phyloP scores from a whole-genome alignment of 1,140 invertebrate species.

The Solen grandis region DNA sequence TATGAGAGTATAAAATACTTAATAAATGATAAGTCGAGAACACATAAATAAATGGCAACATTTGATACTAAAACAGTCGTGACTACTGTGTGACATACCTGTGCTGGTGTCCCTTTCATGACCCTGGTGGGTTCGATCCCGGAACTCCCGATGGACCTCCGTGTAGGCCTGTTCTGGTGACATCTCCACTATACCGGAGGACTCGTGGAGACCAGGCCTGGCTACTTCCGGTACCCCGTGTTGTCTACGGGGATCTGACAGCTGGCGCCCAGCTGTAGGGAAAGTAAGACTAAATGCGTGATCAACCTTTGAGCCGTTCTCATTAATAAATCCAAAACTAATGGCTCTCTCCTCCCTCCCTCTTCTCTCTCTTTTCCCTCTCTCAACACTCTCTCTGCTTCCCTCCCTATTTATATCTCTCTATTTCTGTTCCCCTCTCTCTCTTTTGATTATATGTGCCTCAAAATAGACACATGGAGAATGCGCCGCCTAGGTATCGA shows the following conservation, averaged over 20 bases:
- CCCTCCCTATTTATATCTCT: no score
- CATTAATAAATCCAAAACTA: neutral
- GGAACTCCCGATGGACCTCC: constrained; percentile 25
- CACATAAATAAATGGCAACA: no score
- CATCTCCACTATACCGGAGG: constrained; percentile 17
- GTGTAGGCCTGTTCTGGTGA: constrained; percentile 49
- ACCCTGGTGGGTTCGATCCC: constrained; percentile 2
- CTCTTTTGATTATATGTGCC: no score
- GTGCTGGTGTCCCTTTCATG: neutral
- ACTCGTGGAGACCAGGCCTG: neutral
- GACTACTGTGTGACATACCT: neutral
- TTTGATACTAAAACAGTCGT: no score
- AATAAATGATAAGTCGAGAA: no score
- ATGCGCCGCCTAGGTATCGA: no score
- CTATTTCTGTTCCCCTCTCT: no score
- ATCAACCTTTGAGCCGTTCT: neutral
- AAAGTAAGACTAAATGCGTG: neutral
- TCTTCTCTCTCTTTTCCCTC: no score
- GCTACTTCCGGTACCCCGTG: neutral
- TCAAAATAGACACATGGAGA: no score
- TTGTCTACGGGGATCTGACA: neutral
- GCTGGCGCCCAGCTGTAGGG: neutral
- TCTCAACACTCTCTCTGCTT: no score
- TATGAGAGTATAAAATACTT: no score
- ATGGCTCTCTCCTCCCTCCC: no score